phyloP scores from a whole-genome alignment of 2,797 vertebrate genomes.

The Enteromius trimaculatus region DNA sequence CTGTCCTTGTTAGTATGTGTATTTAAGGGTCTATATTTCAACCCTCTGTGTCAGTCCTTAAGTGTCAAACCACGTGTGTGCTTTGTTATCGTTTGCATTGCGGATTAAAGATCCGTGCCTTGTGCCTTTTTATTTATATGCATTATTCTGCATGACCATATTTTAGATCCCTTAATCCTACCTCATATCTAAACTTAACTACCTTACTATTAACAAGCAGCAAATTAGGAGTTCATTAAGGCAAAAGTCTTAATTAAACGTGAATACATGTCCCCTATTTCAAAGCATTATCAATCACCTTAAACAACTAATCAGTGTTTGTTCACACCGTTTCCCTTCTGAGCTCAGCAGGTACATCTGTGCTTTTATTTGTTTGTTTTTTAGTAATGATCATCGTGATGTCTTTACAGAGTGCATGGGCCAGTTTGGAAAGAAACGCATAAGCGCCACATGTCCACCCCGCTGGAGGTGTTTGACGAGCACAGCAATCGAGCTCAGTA shows the following conservation, averaged over 20 bases:
- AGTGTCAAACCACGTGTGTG: too few species aligned
- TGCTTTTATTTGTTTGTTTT: slow-evolving; percentile 20
- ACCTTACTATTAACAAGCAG: background rate
- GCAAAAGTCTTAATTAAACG: background rate
- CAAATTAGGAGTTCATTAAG: background rate
- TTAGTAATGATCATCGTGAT: background rate
- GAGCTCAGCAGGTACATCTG: background rate
- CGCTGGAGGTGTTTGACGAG: slow-evolving; percentile 45
- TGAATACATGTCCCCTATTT: background rate
- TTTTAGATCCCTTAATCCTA: background rate
- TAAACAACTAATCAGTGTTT: background rate
- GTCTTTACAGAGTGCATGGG: background rate
- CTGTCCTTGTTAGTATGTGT: too few species aligned
- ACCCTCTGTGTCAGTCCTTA: too few species aligned
- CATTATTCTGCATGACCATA: background rate
- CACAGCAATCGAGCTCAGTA: slow-evolving; percentile 44
- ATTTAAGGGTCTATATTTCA: too few species aligned
- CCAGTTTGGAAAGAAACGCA: slow-evolving; percentile 20
- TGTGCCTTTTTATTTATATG: too few species aligned
- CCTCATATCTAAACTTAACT: background rate
- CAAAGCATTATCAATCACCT: background rate
- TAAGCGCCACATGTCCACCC: background rate
- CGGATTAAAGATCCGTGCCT: too few species aligned
- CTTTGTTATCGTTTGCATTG: too few species aligned
- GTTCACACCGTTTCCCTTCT: background rate